phyloP scores from a whole-genome alignment of 2,113 vertebrate genomes.

The Neodon shergylaensis region DNA sequence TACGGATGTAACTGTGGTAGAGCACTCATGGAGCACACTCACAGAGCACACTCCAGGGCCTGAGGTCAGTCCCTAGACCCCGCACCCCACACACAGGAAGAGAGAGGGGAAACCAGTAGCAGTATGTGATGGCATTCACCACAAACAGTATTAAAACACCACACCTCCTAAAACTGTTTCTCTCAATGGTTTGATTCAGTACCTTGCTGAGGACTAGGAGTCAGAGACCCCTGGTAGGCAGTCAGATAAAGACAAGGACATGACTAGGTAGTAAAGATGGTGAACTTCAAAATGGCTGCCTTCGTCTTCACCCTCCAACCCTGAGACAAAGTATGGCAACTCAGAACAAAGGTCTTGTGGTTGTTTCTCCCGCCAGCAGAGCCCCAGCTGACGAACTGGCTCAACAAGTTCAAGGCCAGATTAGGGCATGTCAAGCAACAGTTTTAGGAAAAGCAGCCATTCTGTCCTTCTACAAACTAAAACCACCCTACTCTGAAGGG shows the following conservation, averaged over 20 bases:
- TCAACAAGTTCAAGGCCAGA: neutral
- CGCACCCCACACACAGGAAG: neutral
- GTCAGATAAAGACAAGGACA: neutral
- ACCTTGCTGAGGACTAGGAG: neutral
- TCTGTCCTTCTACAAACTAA: neutral
- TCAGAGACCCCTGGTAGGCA: neutral
- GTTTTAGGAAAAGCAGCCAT: neutral
- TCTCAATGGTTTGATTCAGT: conserved; percentile 6
- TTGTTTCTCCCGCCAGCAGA: neutral
- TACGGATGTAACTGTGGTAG: neutral
- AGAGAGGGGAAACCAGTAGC: neutral
- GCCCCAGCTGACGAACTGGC: neutral
- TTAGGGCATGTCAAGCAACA: neutral
- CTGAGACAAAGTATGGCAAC: neutral
- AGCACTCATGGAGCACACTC: neutral
- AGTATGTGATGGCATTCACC: neutral
- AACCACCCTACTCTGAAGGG: neutral
- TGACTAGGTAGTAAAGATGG: neutral
- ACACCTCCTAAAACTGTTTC: conserved; percentile 13
- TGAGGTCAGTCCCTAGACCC: no score
- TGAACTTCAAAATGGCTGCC: neutral
- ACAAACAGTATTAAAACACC: neutral
- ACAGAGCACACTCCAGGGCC: neutral
- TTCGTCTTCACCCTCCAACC: neutral
- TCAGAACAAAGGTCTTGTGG: neutral